Conservation (phyloP, 37 sponge, comb jelly and placozoan genomes). For the Cliona cf. orientalis region DNA sequence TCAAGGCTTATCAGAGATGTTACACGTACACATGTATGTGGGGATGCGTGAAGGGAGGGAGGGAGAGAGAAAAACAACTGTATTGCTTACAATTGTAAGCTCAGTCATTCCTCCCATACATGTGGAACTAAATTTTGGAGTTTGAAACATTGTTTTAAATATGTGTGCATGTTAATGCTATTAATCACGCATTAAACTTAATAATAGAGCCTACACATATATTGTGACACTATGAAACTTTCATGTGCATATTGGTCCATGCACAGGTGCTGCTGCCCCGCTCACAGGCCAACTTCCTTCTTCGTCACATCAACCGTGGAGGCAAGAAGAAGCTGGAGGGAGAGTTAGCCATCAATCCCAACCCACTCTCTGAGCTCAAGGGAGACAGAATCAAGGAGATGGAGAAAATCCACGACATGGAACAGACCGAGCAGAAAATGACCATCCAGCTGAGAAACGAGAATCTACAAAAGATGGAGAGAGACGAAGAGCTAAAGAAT, state of each 20-base stretch:
- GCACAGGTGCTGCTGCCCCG: conserved; percentile 78
- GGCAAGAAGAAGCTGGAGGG: conserved; percentile 24
- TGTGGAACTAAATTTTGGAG: too few species aligned
- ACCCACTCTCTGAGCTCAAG: conserved; percentile 26
- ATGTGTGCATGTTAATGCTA: too few species aligned
- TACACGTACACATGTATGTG: too few species aligned
- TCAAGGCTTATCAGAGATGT: too few species aligned
- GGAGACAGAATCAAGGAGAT: conserved; percentile 60
- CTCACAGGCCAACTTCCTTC: conserved; percentile 28
- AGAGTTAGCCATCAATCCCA: conserved; percentile 14
- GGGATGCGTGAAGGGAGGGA: too few species aligned
- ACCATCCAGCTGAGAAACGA: conserved; percentile 26
- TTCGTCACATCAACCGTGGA: neutral
- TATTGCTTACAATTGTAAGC: too few species aligned
- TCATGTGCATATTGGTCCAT: neutral
- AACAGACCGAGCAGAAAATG: conserved; percentile 31
- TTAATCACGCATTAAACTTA: too few species aligned
- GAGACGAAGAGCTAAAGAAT: conserved; percentile 62
- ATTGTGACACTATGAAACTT: too few species aligned
- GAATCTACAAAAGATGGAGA: conserved; percentile 60
- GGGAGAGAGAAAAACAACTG: too few species aligned
- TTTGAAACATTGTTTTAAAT: too few species aligned
- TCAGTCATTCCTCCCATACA: too few species aligned
- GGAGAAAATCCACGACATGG: conserved; percentile 56
- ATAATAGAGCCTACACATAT: too few species aligned